These are phyloP conservation scores for Myoxocephalus aenaeus DNA, from an alignment of 2,797 vertebrate species.

Conservation along the genomic window DNA sequence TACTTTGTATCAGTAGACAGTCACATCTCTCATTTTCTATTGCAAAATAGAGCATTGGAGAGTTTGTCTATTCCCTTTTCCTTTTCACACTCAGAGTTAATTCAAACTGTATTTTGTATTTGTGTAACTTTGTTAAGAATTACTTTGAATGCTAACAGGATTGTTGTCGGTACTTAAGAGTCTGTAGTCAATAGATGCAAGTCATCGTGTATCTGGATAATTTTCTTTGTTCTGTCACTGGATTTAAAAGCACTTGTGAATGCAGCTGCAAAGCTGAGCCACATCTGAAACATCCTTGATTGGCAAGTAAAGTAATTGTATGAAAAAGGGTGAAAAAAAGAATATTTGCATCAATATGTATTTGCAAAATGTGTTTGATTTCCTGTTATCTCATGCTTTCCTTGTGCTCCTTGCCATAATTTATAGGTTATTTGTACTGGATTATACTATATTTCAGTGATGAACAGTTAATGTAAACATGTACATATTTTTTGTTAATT, in stretches of 20 bases:
- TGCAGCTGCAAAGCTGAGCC: conserved; percentile 78
- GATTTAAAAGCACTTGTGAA: conserved; percentile 71
- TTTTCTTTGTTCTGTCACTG: conserved; percentile 74
- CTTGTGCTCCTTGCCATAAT: conserved; percentile 67
- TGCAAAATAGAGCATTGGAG: conserved; percentile 37
- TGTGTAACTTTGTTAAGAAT: conserved; percentile 62
- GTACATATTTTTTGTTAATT: conserved; percentile 71
- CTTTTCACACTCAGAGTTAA: conserved; percentile 40
- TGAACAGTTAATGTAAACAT: conserved; percentile 60
- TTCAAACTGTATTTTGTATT: conserved; percentile 50
- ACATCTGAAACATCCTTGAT: conserved; percentile 47
- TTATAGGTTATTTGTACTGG: conserved; percentile 59
- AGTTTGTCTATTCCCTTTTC: conserved; percentile 34
- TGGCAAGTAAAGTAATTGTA: conserved; percentile 46
- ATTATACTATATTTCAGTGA: conserved; percentile 64
- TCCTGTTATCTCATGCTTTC: conserved; percentile 52
- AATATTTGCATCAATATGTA: conserved; percentile 44
- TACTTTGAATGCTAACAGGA: conserved; percentile 48
- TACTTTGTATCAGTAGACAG: conserved; percentile 35
- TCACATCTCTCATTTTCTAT: conserved; percentile 38
- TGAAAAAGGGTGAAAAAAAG: conserved; percentile 28
- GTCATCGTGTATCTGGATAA: conserved; percentile 53
- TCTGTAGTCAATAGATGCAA: conserved; percentile 40
- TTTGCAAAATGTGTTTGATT: conserved; percentile 60
- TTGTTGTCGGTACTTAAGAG: conserved; percentile 43